A percentile compares a stretch with the other conserved stretches of the same genome.
These are phyloP conservation scores for Apis laboriosa DNA, from an alignment of 1,140 invertebrate genomes.

Conservation along the genomic window DNA sequence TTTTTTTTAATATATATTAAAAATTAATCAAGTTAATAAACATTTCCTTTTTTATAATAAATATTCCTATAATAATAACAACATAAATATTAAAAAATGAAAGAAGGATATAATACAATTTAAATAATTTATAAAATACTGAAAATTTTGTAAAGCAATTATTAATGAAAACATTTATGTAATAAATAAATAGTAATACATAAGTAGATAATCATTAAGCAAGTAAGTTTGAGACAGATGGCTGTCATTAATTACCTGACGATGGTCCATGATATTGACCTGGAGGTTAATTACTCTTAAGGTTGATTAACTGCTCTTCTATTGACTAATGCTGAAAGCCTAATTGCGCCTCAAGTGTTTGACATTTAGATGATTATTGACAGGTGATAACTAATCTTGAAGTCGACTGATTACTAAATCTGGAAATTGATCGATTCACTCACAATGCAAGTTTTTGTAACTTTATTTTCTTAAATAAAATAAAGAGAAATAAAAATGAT, in stretches of 20 bases:
- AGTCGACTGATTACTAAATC: background rate
- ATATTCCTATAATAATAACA: background rate
- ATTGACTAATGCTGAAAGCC: conserved; percentile 18
- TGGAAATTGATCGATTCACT: background rate
- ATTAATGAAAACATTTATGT: background rate
- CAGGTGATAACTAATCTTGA: background rate
- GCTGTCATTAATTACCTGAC: background rate
- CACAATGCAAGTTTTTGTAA: background rate
- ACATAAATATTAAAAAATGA: background rate
- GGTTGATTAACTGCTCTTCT: conserved; percentile 7
- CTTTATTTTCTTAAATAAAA: background rate
- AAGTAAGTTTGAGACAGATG: background rate
- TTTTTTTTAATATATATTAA: too few species aligned
- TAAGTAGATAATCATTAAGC: background rate
- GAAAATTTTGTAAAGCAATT: background rate
- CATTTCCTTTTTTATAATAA: background rate
- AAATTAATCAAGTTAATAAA: background rate
- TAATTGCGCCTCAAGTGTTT: conserved; percentile 16
- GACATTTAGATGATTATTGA: conserved; percentile 6
- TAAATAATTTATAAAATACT: background rate
- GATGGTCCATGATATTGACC: conserved; percentile 12
- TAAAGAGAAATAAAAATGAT: too few species aligned
- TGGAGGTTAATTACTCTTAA: conserved; percentile 19
- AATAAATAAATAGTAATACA: background rate
- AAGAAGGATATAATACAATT: background rate